Conservation (phyloP, 2,113 vertebrate genomes). For the Gorsachius goisagi region DNA sequence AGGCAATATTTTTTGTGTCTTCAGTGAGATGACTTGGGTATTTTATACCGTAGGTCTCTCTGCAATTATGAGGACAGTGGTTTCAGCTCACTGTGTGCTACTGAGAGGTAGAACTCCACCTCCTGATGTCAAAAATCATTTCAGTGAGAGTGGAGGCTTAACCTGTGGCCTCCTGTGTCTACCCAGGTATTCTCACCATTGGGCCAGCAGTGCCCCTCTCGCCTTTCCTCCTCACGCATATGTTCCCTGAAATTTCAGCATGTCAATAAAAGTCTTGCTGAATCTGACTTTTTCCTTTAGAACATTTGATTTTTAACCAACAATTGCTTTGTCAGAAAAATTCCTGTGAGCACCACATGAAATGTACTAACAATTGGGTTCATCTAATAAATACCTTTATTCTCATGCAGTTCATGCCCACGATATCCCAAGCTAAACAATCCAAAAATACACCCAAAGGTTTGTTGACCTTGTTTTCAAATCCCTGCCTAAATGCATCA, state of each 20-base stretch:
- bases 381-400: slow-evolving; percentile 15
- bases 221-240: background rate
- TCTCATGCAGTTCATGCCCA: background rate
- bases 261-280: background rate
- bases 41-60: background rate
- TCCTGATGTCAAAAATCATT: background rate
- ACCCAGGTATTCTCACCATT: background rate
- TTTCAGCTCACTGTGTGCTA: background rate
- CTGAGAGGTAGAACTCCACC: background rate
- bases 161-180: background rate
- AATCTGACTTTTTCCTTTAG: background rate
- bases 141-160: background rate
- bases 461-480: slow-evolving; percentile 18
- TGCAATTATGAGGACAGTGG: background rate
- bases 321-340: background rate
- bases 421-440: background rate
- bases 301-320: background rate
- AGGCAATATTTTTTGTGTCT: slow-evolving; percentile 29
- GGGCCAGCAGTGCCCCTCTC: background rate
- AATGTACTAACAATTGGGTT: background rate
- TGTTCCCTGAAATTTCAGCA: background rate
- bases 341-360: background rate
- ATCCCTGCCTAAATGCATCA: background rate
- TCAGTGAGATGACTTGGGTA: background rate
- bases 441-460: background rate